phyloP scores from a whole-genome alignment of 2,113 vertebrate genomes.

The Jacana jacana region DNA sequence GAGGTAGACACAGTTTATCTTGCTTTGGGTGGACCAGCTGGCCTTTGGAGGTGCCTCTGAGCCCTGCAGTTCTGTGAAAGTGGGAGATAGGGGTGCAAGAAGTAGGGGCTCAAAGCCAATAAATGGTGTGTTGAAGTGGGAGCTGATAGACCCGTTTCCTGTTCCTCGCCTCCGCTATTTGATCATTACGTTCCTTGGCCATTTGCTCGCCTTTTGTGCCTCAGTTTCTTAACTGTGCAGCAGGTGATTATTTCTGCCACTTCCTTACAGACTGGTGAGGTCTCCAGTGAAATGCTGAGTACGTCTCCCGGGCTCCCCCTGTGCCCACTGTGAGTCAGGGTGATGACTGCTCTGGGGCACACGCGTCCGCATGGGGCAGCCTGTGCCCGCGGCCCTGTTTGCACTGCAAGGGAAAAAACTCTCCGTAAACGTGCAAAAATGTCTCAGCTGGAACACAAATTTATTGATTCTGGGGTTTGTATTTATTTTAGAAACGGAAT shows the following conservation, averaged over 20 bases:
- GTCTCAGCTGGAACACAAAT: neutral
- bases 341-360: neutral
- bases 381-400: neutral
- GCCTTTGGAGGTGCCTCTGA: neutral
- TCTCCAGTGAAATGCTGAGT: neutral
- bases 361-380: rapidly evolving
- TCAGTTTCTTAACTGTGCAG: neutral
- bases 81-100: neutral
- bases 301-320: neutral
- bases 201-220: neutral
- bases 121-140: neutral
- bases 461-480: rapidly evolving
- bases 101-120: neutral
- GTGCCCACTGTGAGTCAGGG: neutral
- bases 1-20: neutral
- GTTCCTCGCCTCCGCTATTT: neutral
- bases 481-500: neutral
- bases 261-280: neutral
- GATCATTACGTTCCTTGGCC: neutral
- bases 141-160: neutral
- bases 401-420: neutral
- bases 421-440: neutral
- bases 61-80: neutral
- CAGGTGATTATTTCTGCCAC: neutral
- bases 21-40: neutral